phyloP scores from a whole-genome alignment of 92 coral and sea anemone species.

The Epizoanthus rinbou region DNA sequence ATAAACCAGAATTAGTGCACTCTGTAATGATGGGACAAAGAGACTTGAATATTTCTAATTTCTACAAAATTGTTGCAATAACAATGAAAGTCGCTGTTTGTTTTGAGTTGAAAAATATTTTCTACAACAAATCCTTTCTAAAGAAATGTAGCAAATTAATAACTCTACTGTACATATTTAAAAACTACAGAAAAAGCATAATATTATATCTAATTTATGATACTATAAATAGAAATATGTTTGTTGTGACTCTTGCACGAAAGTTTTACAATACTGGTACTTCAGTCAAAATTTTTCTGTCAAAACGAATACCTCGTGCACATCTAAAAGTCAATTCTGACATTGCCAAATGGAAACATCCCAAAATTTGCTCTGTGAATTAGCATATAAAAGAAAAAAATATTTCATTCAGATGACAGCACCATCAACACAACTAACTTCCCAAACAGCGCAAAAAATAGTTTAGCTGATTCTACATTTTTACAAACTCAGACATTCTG shows the following conservation, averaged over 20 bases:
- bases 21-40: not conserved
- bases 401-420: not conserved
- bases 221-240: conserved; percentile 30
- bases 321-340: not conserved
- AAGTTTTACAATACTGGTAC: not conserved
- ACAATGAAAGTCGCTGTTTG: not conserved
- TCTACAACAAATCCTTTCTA: not conserved
- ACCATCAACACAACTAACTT: too few relatives aligned
- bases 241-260: not conserved
- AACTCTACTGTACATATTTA: conserved; percentile 25
- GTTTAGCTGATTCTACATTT: too few relatives aligned
- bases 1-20: too few relatives aligned
- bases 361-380: not conserved
- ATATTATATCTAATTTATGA: conserved; percentile 14
- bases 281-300: not conserved
- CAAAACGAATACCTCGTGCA: not conserved
- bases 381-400: conserved; percentile 2
- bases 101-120: conserved; percentile 13
- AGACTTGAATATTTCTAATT: not conserved
- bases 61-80: conserved; percentile 3
- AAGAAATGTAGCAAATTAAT: conserved; percentile 8
- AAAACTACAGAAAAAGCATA: conserved; percentile 17
- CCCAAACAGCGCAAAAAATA: too few relatives aligned
- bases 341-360: not conserved
- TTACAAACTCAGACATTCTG: too few relatives aligned